These are phyloP conservation scores for Zaprionus obscuricornis DNA, from an alignment of 2,888 invertebrate species.

Conservation along the genomic window DNA sequence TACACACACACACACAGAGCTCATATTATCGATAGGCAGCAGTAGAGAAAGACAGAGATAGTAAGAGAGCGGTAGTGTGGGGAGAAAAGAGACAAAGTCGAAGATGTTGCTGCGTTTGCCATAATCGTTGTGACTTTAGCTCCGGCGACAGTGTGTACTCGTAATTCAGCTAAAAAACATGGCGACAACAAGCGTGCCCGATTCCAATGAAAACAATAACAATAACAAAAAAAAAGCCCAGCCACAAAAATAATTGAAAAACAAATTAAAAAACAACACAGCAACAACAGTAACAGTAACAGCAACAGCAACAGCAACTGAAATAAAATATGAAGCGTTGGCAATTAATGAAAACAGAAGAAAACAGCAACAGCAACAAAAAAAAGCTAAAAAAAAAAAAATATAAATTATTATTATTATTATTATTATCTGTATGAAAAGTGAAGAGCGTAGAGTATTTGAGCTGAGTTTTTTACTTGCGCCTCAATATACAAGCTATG, in stretches of 20 bases:
- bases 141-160: no score
- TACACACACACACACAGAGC: no score
- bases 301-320: constrained; percentile 39
- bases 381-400: constrained; percentile 17
- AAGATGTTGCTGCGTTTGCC: no score
- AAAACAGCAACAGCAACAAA: background rate
- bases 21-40: no score
- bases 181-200: constrained; percentile 76
- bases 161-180: constrained; percentile 65
- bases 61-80: no score
- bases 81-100: no score
- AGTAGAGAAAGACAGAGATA: no score
- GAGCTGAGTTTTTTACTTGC: constrained; percentile 6
- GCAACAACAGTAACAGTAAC: constrained; percentile 17
- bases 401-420: constrained; percentile 27
- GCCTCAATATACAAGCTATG: constrained; percentile 29
- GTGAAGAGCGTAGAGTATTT: constrained; percentile 3
- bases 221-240: constrained; percentile 15
- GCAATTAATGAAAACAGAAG: constrained; percentile 66
- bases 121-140: no score
- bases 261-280: constrained; percentile 69
- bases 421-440: constrained; percentile 43
- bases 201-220: constrained; percentile 59
- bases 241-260: constrained; percentile 76
- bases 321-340: constrained; percentile 76